Evolutionary conservation across 2,888 invertebrate species (phyloP).

Genomic region (Cephus runcator): DNA sequence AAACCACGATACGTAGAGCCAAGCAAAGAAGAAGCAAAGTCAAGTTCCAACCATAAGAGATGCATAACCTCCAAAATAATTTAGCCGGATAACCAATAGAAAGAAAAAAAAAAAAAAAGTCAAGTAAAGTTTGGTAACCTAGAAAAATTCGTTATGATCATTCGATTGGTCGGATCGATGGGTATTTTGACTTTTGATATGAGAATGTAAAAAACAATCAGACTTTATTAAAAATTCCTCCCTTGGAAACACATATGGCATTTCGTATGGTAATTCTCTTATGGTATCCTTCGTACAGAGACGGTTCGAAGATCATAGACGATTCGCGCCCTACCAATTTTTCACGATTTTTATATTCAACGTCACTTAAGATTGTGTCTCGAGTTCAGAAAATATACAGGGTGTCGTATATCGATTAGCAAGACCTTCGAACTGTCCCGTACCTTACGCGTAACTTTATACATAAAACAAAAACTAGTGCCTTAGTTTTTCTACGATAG

Average conservation of each 20-base stretch:
- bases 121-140: neutral
- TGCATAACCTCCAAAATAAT: neutral
- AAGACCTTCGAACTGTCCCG: neutral
- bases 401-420: neutral
- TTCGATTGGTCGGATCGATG: neutral
- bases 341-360: neutral
- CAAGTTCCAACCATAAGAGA: neutral
- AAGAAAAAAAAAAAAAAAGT: neutral
- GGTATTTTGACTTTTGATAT: neutral
- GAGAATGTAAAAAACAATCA: slow-evolving; percentile 31
- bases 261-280: slow-evolving; percentile 19
- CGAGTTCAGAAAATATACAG: neutral
- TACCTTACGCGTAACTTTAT: neutral
- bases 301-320: neutral
- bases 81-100: neutral
- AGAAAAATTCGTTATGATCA: neutral
- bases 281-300: neutral
- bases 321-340: neutral
- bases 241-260: slow-evolving; percentile 37
- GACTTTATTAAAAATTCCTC: slow-evolving; percentile 26
- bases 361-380: neutral
- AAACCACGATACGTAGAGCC: neutral
- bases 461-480: neutral
- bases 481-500: neutral
- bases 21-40: neutral